Conservation (phyloP, 2,888 invertebrate species). For the Anthophora plumipes region DNA sequence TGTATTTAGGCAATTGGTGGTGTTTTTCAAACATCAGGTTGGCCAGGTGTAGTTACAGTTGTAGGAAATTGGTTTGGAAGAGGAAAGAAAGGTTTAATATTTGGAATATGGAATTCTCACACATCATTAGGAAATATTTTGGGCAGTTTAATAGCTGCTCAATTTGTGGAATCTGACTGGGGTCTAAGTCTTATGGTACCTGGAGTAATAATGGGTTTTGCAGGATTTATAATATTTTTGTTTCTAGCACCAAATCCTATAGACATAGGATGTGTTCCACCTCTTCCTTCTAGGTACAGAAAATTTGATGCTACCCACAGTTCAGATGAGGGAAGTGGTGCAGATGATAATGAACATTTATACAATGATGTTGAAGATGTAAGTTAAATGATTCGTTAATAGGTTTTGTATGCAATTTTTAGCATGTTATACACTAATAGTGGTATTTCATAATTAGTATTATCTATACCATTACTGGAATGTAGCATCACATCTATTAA, state of each 20-base stretch:
- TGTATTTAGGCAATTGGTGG: conserved; percentile 90
- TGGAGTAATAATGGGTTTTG: conserved; percentile 91
- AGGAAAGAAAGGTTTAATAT: conserved; percentile 94
- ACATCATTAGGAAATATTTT: conserved; percentile 98
- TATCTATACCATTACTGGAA: conserved; percentile 28
- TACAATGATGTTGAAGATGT: conserved; percentile 74
- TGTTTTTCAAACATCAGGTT: conserved; percentile 96
- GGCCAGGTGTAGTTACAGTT: conserved; percentile 97
- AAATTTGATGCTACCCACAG: conserved; percentile 76
- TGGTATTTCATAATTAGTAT: conserved; percentile 28
- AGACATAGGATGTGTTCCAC: conserved; percentile 88
- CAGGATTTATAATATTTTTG: conserved; percentile 91
- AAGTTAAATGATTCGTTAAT: conserved; percentile 65
- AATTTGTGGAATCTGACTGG: conserved; percentile 95
- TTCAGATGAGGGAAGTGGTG: conserved; percentile 77
- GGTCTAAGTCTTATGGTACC: conserved; percentile 96
- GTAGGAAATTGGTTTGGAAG: conserved; percentile 99
- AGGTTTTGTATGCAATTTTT: conserved; percentile 18
- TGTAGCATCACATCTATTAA: conserved; percentile 21
- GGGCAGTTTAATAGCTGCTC: conserved; percentile 94
- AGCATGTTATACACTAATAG: conserved; percentile 44
- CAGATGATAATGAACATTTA: conserved; percentile 69
- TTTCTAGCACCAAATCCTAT: conserved; percentile 94
- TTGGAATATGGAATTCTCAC: conserved; percentile 99
- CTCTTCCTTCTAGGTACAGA: conserved; percentile 78